Evolutionary conservation across 2,888 invertebrate genomes (phyloP).

Genomic region (Branchellion lobata): DNA sequence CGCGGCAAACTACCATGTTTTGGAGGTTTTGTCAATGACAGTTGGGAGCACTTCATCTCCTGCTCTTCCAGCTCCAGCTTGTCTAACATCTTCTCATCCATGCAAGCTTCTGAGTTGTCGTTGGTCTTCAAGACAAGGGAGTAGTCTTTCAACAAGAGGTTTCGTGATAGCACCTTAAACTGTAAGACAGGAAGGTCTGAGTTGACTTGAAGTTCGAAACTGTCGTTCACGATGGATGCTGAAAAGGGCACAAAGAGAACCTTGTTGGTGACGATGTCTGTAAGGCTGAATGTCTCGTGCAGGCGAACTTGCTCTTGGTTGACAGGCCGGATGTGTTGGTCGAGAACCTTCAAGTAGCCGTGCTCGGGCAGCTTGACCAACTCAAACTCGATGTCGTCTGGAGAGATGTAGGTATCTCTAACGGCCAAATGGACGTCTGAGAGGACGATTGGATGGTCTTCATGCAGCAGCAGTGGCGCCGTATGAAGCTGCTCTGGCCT

Average conservation of each 20-base stretch:
- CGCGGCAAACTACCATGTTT: neutral
- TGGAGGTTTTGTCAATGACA: constrained; percentile 10
- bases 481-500: neutral
- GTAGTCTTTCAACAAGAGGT: neutral
- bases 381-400: constrained; percentile 31
- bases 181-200: neutral
- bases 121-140: neutral
- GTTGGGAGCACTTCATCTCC: neutral
- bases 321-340: constrained; percentile 19
- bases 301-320: neutral
- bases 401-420: neutral
- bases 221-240: neutral
- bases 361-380: neutral
- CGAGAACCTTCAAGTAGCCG: constrained; percentile 30
- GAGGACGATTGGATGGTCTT: neutral
- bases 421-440: neutral
- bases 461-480: neutral
- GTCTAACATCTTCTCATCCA: neutral
- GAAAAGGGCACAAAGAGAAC: constrained; percentile 18
- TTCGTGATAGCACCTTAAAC: neutral
- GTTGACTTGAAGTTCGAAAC: constrained; percentile 26
- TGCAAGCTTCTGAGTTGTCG: neutral
- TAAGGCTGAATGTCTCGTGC: constrained; percentile 17
- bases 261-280: constrained; percentile 23
- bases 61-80: neutral